Percentiles rank a stretch among this genome's conserved stretches.
Evolutionary conservation across 2,888 invertebrate genomes (phyloP).

Genomic region (Leptinotarsa peninsularis): DNA sequence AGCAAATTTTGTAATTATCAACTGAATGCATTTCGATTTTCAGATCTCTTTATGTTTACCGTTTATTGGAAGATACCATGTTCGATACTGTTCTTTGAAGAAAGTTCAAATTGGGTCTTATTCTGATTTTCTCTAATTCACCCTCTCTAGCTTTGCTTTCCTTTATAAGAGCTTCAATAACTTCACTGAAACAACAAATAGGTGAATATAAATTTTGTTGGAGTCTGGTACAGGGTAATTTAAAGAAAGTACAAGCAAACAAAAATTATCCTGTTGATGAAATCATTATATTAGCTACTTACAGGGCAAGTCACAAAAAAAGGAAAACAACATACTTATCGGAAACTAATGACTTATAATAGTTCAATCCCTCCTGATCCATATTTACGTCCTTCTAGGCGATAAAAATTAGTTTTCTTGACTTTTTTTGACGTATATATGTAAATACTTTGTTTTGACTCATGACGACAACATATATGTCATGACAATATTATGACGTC

Average conservation of each 20-base stretch:
- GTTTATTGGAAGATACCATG: slow-evolving; percentile 49
- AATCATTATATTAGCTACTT: too few species aligned
- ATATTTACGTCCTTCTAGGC: neutral
- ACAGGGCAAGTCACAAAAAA: neutral
- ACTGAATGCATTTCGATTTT: too few species aligned
- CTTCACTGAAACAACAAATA: slow-evolving; percentile 46
- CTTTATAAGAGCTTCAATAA: slow-evolving; percentile 48
- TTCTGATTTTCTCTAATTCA: slow-evolving; percentile 43
- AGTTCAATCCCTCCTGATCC: slow-evolving; percentile 32
- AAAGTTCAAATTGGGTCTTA: slow-evolving; percentile 52
- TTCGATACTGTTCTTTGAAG: slow-evolving; percentile 51
- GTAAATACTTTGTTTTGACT: too few species aligned
- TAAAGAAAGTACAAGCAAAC: too few species aligned
- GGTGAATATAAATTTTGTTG: too few species aligned
- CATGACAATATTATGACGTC: too few species aligned
- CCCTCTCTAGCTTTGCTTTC: slow-evolving; percentile 51
- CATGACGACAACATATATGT: too few species aligned
- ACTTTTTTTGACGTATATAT: neutral
- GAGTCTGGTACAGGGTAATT: too few species aligned
- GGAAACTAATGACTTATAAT: slow-evolving; percentile 48
- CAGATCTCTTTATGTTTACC: slow-evolving; percentile 32
- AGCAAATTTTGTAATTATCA: too few species aligned
- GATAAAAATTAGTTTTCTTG: neutral
- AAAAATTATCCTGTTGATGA: too few species aligned
- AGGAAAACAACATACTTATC: slow-evolving; percentile 40